Conservation (phyloP, 2,888 invertebrate genomes). For the Tanytarsus gracilentus region DNA sequence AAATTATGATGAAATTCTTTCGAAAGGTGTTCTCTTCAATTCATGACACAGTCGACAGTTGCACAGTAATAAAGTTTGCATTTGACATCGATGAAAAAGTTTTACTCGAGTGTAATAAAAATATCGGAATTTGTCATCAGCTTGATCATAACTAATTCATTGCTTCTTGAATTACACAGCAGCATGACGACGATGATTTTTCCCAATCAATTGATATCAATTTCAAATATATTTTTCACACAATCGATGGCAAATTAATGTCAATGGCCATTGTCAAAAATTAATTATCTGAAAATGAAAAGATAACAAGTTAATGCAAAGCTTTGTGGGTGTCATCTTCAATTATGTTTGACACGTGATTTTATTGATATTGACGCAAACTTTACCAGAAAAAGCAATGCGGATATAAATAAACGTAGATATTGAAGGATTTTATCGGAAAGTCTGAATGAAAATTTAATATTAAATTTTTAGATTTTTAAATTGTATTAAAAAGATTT, state of each 20-base stretch:
- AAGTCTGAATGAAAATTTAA: too few species aligned
- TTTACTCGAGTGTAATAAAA: not conserved
- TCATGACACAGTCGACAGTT: too few species aligned
- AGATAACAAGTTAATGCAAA: slow-evolving; percentile 18
- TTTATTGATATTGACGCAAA: slow-evolving; percentile 7
- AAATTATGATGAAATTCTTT: not conserved
- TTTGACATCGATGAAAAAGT: not conserved
- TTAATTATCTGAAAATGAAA: slow-evolving; percentile 21
- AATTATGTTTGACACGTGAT: slow-evolving; percentile 4
- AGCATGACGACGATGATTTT: too few species aligned
- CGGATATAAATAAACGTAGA: too few species aligned
- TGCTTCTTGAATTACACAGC: too few species aligned
- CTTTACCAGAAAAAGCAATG: not conserved
- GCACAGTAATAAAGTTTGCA: not conserved
- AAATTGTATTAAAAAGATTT: too few species aligned
- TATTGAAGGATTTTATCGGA: not conserved
- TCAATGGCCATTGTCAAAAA: slow-evolving; percentile 7
- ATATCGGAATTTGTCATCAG: too few species aligned
- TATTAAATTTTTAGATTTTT: too few species aligned
- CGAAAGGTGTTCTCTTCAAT: too few species aligned
- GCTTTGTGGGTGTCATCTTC: not conserved
- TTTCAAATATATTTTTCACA: too few species aligned
- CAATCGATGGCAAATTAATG: not conserved
- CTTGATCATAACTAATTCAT: too few species aligned
- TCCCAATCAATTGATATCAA: too few species aligned